phyloP scores from a whole-genome alignment of 2,888 invertebrate species.

The Blomia tropicalis region DNA sequence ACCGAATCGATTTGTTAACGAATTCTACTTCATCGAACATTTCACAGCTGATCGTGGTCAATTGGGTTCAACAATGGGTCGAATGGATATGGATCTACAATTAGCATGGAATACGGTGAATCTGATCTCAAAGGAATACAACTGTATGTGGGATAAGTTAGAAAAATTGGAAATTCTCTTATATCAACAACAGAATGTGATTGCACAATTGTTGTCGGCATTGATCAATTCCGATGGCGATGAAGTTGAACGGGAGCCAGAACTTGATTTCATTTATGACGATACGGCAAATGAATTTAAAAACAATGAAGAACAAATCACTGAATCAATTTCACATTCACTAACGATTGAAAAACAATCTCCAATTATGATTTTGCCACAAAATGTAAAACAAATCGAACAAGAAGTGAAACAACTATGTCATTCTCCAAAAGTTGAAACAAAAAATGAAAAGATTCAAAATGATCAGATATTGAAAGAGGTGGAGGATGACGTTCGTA shows the following conservation, averaged over 20 bases:
- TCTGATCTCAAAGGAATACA: slow-evolving; percentile 72
- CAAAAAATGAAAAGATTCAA: background rate
- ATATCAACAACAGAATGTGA: slow-evolving; percentile 72
- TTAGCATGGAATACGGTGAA: slow-evolving; percentile 84
- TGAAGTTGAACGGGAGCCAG: slow-evolving; percentile 16
- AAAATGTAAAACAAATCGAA: background rate
- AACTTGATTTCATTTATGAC: slow-evolving; percentile 19
- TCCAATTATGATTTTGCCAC: background rate
- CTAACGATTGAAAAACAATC: background rate
- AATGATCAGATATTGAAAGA: background rate
- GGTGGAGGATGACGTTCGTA: background rate
- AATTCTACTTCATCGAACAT: background rate
- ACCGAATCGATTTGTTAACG: background rate
- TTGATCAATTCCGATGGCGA: background rate
- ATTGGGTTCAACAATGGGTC: background rate
- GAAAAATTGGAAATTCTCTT: slow-evolving; percentile 72
- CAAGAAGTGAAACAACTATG: background rate
- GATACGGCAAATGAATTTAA: slow-evolving; percentile 48
- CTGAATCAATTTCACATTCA: background rate
- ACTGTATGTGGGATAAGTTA: slow-evolving; percentile 79
- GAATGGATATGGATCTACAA: slow-evolving; percentile 63
- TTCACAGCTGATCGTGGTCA: background rate
- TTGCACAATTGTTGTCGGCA: slow-evolving; percentile 54
- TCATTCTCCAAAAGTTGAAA: background rate
- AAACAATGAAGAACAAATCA: background rate